phyloP scores from a whole-genome alignment of 1,140 invertebrate species.

The Delia radicum region DNA sequence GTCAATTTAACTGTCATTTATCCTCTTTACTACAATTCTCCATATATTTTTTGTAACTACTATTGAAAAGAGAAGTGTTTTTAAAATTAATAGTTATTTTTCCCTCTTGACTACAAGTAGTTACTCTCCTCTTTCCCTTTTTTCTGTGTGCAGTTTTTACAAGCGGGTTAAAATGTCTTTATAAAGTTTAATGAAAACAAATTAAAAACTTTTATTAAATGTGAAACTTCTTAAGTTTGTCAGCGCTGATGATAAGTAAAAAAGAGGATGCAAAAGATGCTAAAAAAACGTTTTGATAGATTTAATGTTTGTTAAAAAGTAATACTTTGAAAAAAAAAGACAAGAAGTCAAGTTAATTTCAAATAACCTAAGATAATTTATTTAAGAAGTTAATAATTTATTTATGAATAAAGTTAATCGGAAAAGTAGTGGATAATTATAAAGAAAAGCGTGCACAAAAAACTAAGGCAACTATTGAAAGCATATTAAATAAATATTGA shows the following conservation, averaged over 20 bases:
- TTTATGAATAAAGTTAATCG: too few relatives aligned
- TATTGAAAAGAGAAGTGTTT: too few relatives aligned
- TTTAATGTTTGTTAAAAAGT: not conserved
- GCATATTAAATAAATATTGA: not conserved
- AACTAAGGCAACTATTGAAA: not conserved
- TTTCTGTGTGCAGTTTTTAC: not conserved
- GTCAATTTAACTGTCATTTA: too few relatives aligned
- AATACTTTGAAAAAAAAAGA: not conserved
- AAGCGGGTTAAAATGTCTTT: not conserved
- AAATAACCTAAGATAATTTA: not conserved
- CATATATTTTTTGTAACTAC: not conserved
- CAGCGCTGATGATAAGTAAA: too few relatives aligned
- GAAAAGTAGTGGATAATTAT: not conserved
- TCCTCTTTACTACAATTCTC: not conserved
- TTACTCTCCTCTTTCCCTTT: not conserved
- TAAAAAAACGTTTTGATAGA: too few relatives aligned
- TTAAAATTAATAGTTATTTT: not conserved
- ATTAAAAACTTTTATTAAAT: constrained; percentile 6
- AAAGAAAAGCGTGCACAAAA: not conserved
- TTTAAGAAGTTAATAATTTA: not conserved
- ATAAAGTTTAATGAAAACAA: not conserved
- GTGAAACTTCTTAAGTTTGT: not conserved
- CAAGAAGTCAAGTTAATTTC: not conserved
- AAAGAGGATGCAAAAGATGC: too few relatives aligned
- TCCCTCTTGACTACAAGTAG: not conserved